These are phyloP conservation scores for Cantharis rufa DNA, from an alignment of 2,888 invertebrate species.

Conservation along the genomic window DNA sequence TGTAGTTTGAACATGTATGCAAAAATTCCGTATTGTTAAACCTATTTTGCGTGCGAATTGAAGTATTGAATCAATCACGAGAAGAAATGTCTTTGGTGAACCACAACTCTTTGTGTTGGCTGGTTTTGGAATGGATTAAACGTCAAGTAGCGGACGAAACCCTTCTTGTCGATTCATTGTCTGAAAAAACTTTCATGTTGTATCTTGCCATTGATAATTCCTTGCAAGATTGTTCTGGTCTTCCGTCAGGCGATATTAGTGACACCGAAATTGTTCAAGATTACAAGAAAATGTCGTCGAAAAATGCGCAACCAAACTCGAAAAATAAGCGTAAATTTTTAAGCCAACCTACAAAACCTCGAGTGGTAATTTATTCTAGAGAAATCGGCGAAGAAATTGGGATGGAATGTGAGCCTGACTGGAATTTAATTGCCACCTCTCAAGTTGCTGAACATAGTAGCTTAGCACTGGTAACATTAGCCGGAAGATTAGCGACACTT, in stretches of 20 bases:
- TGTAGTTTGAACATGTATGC: slow-evolving; percentile 68
- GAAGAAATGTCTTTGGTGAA: slow-evolving; percentile 67
- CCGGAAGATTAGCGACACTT: slow-evolving; percentile 65
- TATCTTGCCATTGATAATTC: slow-evolving; percentile 76
- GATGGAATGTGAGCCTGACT: slow-evolving; percentile 61
- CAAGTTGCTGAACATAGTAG: slow-evolving; percentile 65
- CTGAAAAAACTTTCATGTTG: slow-evolving; percentile 73
- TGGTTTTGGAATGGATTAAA: slow-evolving; percentile 69
- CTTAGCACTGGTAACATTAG: slow-evolving; percentile 67
- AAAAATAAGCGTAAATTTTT: slow-evolving; percentile 58
- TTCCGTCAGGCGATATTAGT: slow-evolving; percentile 66
- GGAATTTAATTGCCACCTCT: slow-evolving; percentile 64
- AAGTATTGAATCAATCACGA: slow-evolving; percentile 74
- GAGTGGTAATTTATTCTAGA: slow-evolving; percentile 65
- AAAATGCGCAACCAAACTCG: slow-evolving; percentile 46
- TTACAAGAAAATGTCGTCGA: slow-evolving; percentile 61
- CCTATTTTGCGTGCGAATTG: slow-evolving; percentile 71
- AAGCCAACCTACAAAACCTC: slow-evolving; percentile 64
- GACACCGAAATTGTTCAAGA: slow-evolving; percentile 79
- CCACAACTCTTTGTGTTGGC: slow-evolving; percentile 63
- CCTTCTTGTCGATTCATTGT: slow-evolving; percentile 52
- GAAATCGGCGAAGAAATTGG: slow-evolving; percentile 60
- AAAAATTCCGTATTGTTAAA: slow-evolving; percentile 65
- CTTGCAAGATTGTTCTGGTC: slow-evolving; percentile 78
- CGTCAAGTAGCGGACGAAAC: slow-evolving; percentile 53